These are phyloP conservation scores for Vulpes lagopus DNA, from an alignment of 2,113 vertebrate species.

Conservation along the genomic window DNA sequence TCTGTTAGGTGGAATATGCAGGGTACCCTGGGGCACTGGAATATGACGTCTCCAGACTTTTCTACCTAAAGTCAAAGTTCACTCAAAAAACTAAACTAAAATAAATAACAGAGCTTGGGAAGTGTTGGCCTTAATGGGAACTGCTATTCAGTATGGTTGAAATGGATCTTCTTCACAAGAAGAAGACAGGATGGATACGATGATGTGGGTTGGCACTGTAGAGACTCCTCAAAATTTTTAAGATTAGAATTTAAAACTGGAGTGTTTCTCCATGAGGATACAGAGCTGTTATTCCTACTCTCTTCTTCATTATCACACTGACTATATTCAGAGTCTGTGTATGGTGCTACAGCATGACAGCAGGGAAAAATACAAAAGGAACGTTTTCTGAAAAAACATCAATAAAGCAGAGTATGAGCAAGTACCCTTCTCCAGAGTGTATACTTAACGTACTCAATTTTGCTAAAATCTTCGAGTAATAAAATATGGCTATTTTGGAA, in stretches of 20 bases:
- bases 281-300: not conserved
- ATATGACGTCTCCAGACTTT: not conserved
- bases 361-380: not conserved
- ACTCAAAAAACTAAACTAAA: not conserved
- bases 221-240: not conserved
- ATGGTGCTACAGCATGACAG: not conserved
- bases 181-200: not conserved
- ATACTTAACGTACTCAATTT: constrained; percentile 21
- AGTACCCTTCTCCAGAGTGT: constrained; percentile 13
- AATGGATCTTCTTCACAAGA: not conserved
- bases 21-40: not conserved
- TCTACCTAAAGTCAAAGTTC: not conserved
- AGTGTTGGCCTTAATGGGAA: not conserved
- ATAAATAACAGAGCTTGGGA: not conserved
- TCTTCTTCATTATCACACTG: not conserved
- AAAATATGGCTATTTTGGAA: constrained; percentile 63
- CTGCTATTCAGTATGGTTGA: not conserved
- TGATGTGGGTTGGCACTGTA: not conserved
- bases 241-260: not conserved
- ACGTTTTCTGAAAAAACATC: not conserved
- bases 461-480: constrained; percentile 65
- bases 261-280: not conserved
- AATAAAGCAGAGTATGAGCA: constrained; percentile 4
- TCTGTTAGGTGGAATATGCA: not conserved
- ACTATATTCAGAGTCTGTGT: not conserved